Evolutionary conservation across 2,888 invertebrate genomes (phyloP).

Genomic region (Gymnoscelis rufifasciata): DNA sequence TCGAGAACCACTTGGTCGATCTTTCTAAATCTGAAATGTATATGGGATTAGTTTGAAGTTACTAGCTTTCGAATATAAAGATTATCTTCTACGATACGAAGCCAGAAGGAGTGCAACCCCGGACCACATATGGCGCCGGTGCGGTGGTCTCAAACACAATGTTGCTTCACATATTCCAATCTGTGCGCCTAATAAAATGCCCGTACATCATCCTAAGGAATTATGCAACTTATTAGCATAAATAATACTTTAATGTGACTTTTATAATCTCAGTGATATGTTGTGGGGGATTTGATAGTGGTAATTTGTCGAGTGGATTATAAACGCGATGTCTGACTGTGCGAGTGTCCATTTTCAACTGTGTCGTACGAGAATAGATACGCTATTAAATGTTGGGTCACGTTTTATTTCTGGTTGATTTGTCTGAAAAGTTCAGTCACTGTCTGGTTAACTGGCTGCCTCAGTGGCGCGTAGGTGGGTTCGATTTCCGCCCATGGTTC

Average conservation of each 20-base stretch:
- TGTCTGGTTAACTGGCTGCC: background rate
- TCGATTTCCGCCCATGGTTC: no score
- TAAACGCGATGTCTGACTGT: slow-evolving; percentile 5
- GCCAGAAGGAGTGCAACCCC: no score
- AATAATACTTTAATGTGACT: slow-evolving; percentile 22
- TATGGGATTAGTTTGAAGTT: no score
- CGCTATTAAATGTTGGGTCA: slow-evolving; percentile 5
- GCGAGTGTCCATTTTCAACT: slow-evolving; percentile 8
- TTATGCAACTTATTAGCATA: slow-evolving; percentile 10
- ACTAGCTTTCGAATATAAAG: no score
- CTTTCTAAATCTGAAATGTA: no score
- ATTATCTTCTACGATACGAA: no score
- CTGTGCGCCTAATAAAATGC: background rate
- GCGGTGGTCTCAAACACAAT: no score
- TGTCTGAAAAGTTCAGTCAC: slow-evolving; percentile 5
- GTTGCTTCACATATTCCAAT: no score
- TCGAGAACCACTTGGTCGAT: no score
- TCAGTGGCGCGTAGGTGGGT: no score
- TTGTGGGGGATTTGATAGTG: slow-evolving; percentile 7
- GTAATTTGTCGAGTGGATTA: slow-evolving; percentile 14
- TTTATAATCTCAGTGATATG: slow-evolving; percentile 8
- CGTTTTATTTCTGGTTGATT: slow-evolving; percentile 14
- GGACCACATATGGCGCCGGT: no score
- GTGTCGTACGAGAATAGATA: slow-evolving; percentile 7
- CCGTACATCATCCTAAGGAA: background rate